Evolutionary conservation across 2,888 invertebrate species (phyloP).

Genomic region (Oxycera nigricornis): DNA sequence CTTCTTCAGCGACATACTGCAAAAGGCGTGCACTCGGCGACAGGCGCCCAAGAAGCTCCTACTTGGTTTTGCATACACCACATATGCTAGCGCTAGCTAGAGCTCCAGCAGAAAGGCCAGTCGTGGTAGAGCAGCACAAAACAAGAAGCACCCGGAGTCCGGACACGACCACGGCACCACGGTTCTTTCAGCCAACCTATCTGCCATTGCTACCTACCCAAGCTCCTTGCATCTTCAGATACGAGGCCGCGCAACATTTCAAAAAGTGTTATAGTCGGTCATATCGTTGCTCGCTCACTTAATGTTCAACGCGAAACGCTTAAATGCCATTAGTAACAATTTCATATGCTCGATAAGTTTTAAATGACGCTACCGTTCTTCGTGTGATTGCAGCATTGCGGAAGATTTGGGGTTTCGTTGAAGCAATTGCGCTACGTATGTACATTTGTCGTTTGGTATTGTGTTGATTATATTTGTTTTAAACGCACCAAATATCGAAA

Average conservation of each 20-base stretch:
- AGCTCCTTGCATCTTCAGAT: background rate
- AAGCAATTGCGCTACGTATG: no score
- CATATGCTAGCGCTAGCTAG: background rate
- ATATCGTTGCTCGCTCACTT: background rate
- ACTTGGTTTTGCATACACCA: conserved; percentile 14
- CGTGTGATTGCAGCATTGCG: background rate
- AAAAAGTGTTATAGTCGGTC: conserved; percentile 24
- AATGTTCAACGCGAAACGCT: no score
- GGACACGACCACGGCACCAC: background rate
- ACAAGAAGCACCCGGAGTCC: background rate
- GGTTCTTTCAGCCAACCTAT: background rate
- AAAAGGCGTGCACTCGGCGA: background rate
- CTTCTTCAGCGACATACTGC: conserved; percentile 13
- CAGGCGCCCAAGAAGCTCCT: background rate
- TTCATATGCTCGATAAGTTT: conserved; percentile 12
- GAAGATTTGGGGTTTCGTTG: background rate
- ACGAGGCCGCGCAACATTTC: background rate
- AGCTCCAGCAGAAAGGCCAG: background rate
- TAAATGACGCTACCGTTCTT: conserved; percentile 22
- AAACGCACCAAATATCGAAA: background rate
- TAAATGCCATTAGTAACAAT: background rate
- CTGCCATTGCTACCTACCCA: background rate
- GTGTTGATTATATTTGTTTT: conserved; percentile 18
- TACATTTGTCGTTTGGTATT: background rate
- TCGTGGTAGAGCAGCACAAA: background rate